Conservation (phyloP, 1,140 invertebrate genomes). For the Drosophila kepulauana region DNA sequence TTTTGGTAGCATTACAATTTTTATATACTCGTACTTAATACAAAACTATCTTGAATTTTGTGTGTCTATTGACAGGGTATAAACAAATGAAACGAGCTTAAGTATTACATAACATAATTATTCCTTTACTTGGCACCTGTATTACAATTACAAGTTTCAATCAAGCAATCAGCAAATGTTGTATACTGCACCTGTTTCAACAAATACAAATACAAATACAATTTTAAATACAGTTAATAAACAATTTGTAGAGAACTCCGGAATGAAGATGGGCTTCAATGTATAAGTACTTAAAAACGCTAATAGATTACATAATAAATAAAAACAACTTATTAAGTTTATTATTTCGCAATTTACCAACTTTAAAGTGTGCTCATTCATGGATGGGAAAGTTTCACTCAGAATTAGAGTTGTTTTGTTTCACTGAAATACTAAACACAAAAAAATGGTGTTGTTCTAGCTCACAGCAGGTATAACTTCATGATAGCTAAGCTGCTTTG, state of each 20-base stretch:
- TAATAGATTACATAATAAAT: conserved; percentile 21
- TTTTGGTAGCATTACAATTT: conserved; percentile 37
- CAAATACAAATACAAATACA: conserved; percentile 1
- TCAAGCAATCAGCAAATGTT: conserved; percentile 50
- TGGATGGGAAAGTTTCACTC: too few species aligned
- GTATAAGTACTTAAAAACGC: conserved; percentile 26
- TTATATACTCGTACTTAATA: conserved; percentile 18
- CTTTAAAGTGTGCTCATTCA: not conserved
- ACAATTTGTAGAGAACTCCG: conserved; percentile 14
- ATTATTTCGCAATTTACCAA: not conserved
- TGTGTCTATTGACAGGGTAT: conserved; percentile 26
- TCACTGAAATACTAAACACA: too few species aligned
- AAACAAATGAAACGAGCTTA: conserved; percentile 38
- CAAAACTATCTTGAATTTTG: conserved; percentile 8
- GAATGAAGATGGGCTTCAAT: conserved; percentile 20
- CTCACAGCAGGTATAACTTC: not conserved
- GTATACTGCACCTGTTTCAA: conserved; percentile 38
- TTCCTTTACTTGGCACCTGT: conserved; percentile 37
- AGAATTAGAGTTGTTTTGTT: too few species aligned
- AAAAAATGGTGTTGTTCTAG: not conserved
- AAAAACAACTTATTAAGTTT: not conserved
- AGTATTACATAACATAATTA: conserved; percentile 55
- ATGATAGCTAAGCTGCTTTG: conserved; percentile 9
- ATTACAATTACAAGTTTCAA: conserved; percentile 49
- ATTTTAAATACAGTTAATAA: conserved; percentile 18